A percentile compares a stretch with the other conserved stretches of the same genome.
These are phyloP conservation scores for Caligus rogercresseyi DNA, from an alignment of 1,140 invertebrate genomes.

Conservation along the genomic window DNA sequence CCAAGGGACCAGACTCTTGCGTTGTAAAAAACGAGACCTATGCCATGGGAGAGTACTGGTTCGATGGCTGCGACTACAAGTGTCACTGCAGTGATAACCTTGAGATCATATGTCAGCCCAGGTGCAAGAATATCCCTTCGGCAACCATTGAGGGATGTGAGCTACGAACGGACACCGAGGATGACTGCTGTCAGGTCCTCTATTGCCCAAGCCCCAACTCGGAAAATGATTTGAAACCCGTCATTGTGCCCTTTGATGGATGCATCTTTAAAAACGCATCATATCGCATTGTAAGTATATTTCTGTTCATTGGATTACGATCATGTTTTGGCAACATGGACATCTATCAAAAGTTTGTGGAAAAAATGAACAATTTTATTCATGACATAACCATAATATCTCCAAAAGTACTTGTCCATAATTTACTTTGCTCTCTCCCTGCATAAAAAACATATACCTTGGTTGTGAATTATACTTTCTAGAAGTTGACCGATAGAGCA, in stretches of 20 bases:
- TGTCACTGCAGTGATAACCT: constrained; percentile 29
- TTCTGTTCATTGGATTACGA: too few relatives aligned
- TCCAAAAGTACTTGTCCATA: too few relatives aligned
- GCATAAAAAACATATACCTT: too few relatives aligned
- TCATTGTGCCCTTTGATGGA: constrained; percentile 34
- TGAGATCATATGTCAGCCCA: constrained; percentile 28
- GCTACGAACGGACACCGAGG: constrained; percentile 24
- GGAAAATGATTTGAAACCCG: constrained; percentile 6
- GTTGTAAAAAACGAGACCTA: constrained; percentile 28
- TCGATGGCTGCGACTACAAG: constrained; percentile 29
- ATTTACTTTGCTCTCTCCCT: too few relatives aligned
- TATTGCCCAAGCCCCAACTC: constrained; percentile 24
- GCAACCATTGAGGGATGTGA: constrained; percentile 22
- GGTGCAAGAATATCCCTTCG: constrained; percentile 18
- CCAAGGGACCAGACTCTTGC: constrained; percentile 23
- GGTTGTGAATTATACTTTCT: too few relatives aligned
- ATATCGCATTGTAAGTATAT: constrained; percentile 29
- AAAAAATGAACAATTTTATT: too few relatives aligned
- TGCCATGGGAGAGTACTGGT: constrained; percentile 28
- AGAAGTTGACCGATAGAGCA: too few relatives aligned
- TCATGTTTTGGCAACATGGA: too few relatives aligned
- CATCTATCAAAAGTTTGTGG: too few relatives aligned
- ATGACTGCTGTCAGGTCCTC: constrained; percentile 29
- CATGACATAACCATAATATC: too few relatives aligned
- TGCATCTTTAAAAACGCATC: constrained; percentile 53